Base-by-base conservation (phyloP, 1,140 invertebrate species). In the Chelonus insularis region DNA sequence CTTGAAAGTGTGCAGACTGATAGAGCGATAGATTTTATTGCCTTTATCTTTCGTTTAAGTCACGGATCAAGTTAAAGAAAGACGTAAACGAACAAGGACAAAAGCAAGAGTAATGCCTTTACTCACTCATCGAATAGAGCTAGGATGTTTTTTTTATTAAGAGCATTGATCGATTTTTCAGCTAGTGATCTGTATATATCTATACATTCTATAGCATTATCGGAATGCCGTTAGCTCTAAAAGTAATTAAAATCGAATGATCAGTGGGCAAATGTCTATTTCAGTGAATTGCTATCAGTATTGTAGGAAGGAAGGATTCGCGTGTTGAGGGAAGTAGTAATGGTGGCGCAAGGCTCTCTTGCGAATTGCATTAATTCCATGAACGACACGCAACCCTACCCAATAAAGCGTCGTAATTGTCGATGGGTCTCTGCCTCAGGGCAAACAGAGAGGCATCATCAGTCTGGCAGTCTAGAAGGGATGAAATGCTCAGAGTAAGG, bases 341-440 rank as follows among this genome's bases (percentile, higher is more conserved):
- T 12, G 11, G 11, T 14, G 39, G 14, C 23, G 61, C 32, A 25
- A 21, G 32, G 3, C 45, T 47, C 66, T 63, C 64, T 45, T 47
- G 34, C 62, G 68, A 70, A 71, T 72, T 68, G 70, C 71, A 72
- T 72, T 74, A 69, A 73, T 74, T 74, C 70, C 65, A 65, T 45
- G 57, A 64, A 64, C 69, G 67, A 71, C 65, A 70, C 72, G 66
- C 70, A 72, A 73, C 72, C 69, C 67, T 67, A 71, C 60, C 58
- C 70, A 70, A 74, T 73, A 73, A 74, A 73, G 69, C 68, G 64
- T 62, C 67, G 68, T 74, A 71, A 74, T 74, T 73, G 72, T 69
- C 69, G 68, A 72, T 69, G 71, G 58, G 68, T 66, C 62, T 60
- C 52, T 64, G 63, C 70, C 66, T 68, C 65, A 56, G 54, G 66